Evolutionary conservation across 2,797 vertebrate genomes (phyloP), one percentile per base, ranked within the genome.

Genomic region (Poecilia wingei): DNA sequence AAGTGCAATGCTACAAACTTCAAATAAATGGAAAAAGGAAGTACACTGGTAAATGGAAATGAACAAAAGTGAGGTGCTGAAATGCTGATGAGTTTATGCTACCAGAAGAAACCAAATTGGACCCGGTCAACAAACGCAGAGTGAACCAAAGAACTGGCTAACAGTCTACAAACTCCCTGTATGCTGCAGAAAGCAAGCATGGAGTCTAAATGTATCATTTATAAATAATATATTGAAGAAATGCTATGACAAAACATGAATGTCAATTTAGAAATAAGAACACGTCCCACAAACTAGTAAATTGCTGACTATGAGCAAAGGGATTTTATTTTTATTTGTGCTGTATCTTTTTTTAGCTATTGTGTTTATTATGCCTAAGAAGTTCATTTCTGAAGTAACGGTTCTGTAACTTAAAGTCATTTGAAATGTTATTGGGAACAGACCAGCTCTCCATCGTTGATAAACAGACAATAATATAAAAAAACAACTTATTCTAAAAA

Each of bases 211-310:
- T 61, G 9, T 61, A 33, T 33, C 14, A 61, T 61, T 31, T n/a
- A n/a, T 45, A 45, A 43, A 70, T 70, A n/a, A 70, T 4, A 70
- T 14, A 70, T 28, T 70, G 25, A 70, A 70, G 68, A 70, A n/a
- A 70, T 45, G 39, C 0, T 5, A 45, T 70, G 22, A 70, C 12
- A 70, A 45, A 45, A n/a, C 12, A 70, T 16, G 41, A 45, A 6
- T 33, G 39, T 7, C 12, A 70, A 69, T 10, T 39, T 13, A 12
- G 14, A 41, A 69, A 69, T 28, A n/a, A 69, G 22, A n/a, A 8
- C 66, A 45, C 66, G 43, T 43, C 39, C 39, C 22, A 41, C 22
- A 69, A 43, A 43, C 66, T 2, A 41, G 39, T 41, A 41, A 5
- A 41, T 41, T 69, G 9, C 25, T 69, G 39, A 41, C 33, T 66